phyloP scores from a whole-genome alignment of 2,797 vertebrate genomes.

The Notoglanidium macrostoma region DNA sequence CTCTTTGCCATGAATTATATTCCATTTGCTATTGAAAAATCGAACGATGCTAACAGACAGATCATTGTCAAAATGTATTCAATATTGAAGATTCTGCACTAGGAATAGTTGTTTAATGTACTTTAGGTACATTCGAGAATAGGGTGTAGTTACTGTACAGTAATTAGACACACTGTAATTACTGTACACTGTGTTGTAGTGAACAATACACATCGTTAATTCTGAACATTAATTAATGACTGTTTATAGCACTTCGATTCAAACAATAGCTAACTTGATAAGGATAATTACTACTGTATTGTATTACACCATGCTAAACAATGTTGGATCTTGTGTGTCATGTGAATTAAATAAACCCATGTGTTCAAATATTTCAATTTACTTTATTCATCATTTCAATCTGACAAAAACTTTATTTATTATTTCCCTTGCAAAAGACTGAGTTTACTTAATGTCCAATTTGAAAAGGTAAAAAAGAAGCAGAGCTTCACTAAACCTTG shows the following conservation, averaged over 20 bases:
- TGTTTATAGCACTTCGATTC: slow-evolving; percentile 2
- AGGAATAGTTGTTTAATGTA: neutral
- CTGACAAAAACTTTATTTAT: neutral
- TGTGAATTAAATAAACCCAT: neutral
- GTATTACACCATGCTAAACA: neutral
- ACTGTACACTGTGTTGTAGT: neutral
- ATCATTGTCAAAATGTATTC: neutral
- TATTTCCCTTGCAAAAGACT: neutral
- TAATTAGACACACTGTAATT: neutral
- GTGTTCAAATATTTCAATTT: neutral
- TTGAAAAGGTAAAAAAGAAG: neutral
- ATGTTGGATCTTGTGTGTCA: neutral
- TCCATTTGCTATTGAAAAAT: neutral
- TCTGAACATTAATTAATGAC: neutral
- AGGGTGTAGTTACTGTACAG: slow-evolving; percentile 2
- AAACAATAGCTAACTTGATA: neutral
- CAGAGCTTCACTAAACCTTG: neutral
- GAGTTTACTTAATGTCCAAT: neutral
- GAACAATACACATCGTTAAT: neutral
- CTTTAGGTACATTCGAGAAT: neutral
- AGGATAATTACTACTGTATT: neutral
- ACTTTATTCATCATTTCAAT: neutral
- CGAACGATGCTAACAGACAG: neutral
- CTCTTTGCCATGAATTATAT: slow-evolving; percentile 11
- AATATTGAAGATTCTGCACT: neutral